Conservation (phyloP, 2,797 vertebrate genomes). For the Diglossa cyanea region DNA sequence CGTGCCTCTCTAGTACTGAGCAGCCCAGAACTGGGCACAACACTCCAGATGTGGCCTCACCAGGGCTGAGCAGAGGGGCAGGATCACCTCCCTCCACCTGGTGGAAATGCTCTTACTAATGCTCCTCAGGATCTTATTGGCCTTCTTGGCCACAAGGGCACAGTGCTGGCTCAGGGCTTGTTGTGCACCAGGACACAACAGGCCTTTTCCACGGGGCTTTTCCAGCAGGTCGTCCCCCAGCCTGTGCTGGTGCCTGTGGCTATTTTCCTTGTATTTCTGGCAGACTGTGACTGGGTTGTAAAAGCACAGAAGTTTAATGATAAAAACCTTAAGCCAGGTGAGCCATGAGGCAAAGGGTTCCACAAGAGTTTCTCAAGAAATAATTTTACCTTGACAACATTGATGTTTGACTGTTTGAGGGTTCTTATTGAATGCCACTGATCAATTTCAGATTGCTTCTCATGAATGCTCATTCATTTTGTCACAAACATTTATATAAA, state of each 20-base stretch:
- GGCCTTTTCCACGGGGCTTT: background rate
- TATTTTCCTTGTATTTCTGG: background rate
- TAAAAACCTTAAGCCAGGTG: background rate
- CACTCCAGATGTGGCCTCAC: background rate
- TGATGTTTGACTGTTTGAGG: background rate
- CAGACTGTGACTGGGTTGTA: background rate
- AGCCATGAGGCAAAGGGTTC: background rate
- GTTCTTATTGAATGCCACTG: background rate
- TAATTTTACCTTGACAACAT: background rate
- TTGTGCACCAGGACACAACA: background rate
- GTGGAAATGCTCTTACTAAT: background rate
- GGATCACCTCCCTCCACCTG: rapidly evolving
- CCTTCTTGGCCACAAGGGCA: background rate
- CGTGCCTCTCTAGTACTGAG: rapidly evolving
- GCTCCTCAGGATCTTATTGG: rapidly evolving
- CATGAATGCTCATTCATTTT: background rate
- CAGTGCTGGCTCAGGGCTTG: background rate
- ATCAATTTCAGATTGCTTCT: background rate
- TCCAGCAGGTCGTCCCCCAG: rapidly evolving
- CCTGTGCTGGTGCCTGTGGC: background rate
- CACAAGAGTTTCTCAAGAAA: background rate
- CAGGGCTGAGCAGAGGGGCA: background rate
- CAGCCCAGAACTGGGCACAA: background rate
- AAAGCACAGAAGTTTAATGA: background rate
- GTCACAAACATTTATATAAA: background rate